Evolutionary conservation across 2,888 invertebrate genomes (phyloP).

Genomic region (Macroteleia sp.): DNA sequence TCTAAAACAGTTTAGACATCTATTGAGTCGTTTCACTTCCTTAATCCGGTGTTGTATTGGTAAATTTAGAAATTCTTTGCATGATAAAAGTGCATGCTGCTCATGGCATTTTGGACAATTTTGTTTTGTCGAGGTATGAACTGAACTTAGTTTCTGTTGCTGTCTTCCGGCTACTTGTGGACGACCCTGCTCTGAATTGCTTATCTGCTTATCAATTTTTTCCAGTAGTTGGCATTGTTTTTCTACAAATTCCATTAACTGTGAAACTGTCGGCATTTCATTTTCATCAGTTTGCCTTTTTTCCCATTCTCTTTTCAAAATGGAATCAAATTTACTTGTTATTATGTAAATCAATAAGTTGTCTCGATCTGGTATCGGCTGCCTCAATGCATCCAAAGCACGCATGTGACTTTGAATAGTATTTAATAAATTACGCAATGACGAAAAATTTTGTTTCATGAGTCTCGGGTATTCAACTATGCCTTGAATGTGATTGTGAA

Average conservation of each 20-base stretch:
- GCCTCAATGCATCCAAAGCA: conserved; percentile 62
- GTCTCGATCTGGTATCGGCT: conserved; percentile 67
- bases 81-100: conserved; percentile 4
- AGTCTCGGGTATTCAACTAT: conserved; percentile 49
- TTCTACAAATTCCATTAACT: conserved; percentile 27
- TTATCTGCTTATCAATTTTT: conserved; percentile 12
- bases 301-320: conserved; percentile 64
- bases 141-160: background rate
- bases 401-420: conserved; percentile 59
- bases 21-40: background rate
- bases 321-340: conserved; percentile 66
- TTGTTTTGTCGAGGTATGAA: background rate
- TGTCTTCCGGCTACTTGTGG: no score
- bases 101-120: conserved; percentile 2
- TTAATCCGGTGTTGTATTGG: background rate
- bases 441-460: conserved; percentile 32
- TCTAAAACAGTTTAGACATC: conserved; percentile 15
- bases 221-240: conserved; percentile 29
- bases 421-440: conserved; percentile 62
- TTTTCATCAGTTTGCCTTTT: conserved; percentile 16
- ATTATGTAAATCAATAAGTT: conserved; percentile 67
- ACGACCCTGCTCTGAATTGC: background rate
- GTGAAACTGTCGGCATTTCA: background rate
- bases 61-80: conserved; percentile 1
- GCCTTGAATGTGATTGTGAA: conserved; percentile 63